These are phyloP conservation scores for Vombatus ursinus DNA, from an alignment of 2,113 vertebrate genomes.

Conservation along the genomic window DNA sequence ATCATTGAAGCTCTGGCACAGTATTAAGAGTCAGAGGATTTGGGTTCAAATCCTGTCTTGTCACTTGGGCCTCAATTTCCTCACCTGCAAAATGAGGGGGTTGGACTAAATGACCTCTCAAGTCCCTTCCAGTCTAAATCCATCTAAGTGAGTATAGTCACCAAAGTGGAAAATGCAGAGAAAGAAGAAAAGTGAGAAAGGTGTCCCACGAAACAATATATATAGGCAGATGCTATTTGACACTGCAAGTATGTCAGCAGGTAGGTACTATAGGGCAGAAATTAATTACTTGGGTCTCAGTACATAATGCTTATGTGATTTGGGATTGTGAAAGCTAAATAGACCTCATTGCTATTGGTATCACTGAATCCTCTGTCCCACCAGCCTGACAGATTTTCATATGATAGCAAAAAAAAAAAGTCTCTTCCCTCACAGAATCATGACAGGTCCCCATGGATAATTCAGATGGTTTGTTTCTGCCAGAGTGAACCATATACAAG, in stretches of 20 bases:
- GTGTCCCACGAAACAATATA: not conserved
- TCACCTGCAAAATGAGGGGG: not conserved
- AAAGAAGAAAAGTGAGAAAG: not conserved
- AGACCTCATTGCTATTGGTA: conserved; percentile 17
- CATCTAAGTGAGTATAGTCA: not conserved
- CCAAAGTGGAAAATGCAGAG: not conserved
- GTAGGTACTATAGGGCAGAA: conserved; percentile 6
- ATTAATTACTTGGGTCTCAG: conserved; percentile 40
- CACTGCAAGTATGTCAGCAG: not conserved
- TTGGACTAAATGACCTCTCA: not conserved
- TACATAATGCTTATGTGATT: conserved; percentile 36
- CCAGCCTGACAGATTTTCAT: not conserved
- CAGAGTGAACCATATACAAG: not conserved
- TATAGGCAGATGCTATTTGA: conserved; percentile 23
- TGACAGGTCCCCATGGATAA: conserved; percentile 36
- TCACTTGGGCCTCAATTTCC: not conserved
- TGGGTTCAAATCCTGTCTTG: not conserved
- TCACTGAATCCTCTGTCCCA: not conserved
- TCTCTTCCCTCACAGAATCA: conserved; percentile 18
- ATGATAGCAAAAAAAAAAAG: not conserved
- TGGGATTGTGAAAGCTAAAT: conserved; percentile 6
- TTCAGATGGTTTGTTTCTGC: conserved; percentile 1
- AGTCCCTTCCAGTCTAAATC: not conserved
- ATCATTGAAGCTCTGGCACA: not conserved
- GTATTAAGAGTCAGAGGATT: not conserved